These are phyloP conservation scores for Sebastes goodei DNA, from an alignment of 2,797 vertebrate genomes.

Conservation along the genomic window DNA sequence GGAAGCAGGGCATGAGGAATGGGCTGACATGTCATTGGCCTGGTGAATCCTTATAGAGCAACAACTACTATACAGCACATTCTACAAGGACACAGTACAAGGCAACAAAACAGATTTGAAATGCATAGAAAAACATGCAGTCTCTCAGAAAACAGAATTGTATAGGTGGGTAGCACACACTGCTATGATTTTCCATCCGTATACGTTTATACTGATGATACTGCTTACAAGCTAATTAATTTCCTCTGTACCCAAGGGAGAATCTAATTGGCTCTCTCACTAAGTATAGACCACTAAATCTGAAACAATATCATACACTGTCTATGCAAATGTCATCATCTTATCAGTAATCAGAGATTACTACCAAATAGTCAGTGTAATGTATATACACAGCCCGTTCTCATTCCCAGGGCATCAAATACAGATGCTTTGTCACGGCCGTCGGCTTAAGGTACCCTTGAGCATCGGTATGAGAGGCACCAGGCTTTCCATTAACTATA, in stretches of 20 bases:
- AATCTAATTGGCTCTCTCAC: neutral
- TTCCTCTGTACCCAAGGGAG: neutral
- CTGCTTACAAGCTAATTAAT: neutral
- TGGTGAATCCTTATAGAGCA: neutral
- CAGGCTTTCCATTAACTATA: too few species aligned
- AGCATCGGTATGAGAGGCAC: too few species aligned
- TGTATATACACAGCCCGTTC: neutral
- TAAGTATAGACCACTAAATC: neutral
- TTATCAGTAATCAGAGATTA: conserved; percentile 15
- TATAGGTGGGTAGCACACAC: neutral
- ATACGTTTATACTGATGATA: neutral
- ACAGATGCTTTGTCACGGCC: too few species aligned
- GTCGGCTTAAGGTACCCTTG: too few species aligned
- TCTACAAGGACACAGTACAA: neutral
- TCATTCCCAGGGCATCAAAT: too few species aligned
- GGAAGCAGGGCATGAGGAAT: neutral
- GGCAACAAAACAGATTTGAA: neutral
- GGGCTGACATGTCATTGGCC: conserved; percentile 1
- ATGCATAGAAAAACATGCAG: neutral
- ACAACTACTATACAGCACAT: neutral
- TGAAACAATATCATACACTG: neutral
- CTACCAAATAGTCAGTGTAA: neutral
- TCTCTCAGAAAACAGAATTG: neutral
- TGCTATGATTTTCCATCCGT: neutral
- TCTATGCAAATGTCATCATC: neutral